Conservation (phyloP, 2,888 invertebrate species). For the Tanaodytes sp. region DNA sequence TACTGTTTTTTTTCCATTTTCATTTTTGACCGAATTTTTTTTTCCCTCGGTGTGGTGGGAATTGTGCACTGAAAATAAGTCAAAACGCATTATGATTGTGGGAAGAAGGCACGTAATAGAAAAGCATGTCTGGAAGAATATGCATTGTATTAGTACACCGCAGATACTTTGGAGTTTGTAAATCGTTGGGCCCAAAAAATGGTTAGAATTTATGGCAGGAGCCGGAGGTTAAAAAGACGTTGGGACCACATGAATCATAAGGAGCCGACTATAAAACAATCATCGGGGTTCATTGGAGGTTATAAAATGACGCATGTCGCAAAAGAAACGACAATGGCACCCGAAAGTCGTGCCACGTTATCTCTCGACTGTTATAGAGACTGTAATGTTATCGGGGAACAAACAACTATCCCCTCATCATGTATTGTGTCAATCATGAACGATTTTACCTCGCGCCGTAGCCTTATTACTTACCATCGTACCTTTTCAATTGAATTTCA, state of each 20-base stretch:
- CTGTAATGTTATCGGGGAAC: conserved; percentile 65
- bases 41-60: no score
- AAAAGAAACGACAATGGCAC: conserved; percentile 29
- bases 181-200: not conserved
- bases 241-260: not conserved
- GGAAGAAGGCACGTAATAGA: not conserved
- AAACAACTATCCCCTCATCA: conserved; percentile 64
- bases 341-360: conserved; percentile 51
- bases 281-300: conserved; percentile 15
- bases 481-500: no score
- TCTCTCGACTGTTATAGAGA: conserved; percentile 54
- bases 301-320: conserved; percentile 23
- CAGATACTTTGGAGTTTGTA: not conserved
- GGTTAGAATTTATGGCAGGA: not conserved
- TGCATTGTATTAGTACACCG: not conserved
- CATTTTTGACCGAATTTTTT: no score
- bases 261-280: conserved; percentile 8
- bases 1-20: no score
- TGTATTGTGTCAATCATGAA: conserved; percentile 51
- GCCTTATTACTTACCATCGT: no score
- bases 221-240: not conserved
- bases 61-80: no score
- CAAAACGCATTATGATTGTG: not conserved
- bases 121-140: not conserved
- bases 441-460: conserved; percentile 32